Conservation (phyloP, 2,888 invertebrate species). For the Pristionchus mayeri region DNA sequence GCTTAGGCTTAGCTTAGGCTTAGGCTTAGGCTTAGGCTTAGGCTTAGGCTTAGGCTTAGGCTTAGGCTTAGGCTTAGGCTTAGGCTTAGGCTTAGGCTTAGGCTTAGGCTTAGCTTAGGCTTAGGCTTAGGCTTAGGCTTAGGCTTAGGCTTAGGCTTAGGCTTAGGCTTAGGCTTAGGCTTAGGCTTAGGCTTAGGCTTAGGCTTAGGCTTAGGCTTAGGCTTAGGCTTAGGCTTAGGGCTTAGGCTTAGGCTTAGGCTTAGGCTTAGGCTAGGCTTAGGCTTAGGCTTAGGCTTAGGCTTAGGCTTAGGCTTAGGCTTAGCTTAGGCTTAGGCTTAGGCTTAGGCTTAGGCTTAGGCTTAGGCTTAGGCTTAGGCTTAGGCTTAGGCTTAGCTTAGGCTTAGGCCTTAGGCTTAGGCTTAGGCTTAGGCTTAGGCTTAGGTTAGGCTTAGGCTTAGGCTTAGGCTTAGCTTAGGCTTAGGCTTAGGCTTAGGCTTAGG, state of each 20-base stretch:
- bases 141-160: constrained; percentile 52
- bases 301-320: constrained; percentile 53
- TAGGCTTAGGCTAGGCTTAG: constrained; percentile 50
- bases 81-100: constrained; percentile 53
- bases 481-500: constrained; percentile 52
- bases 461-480: constrained; percentile 53
- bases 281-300: constrained; percentile 52
- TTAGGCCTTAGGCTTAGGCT: constrained; percentile 52
- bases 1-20: constrained; percentile 53
- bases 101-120: constrained; percentile 51
- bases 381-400: constrained; percentile 51
- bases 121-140: constrained; percentile 52
- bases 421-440: constrained; percentile 53
- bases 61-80: constrained; percentile 53
- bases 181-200: constrained; percentile 52
- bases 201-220: constrained; percentile 54
- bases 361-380: constrained; percentile 52
- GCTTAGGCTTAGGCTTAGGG: constrained; percentile 52
- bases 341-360: constrained; percentile 52
- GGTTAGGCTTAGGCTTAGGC: constrained; percentile 53
- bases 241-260: constrained; percentile 53
- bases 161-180: constrained; percentile 52
- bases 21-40: constrained; percentile 52
- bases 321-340: constrained; percentile 52
- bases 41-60: constrained; percentile 52